Percentiles rank a stretch among this genome's conserved stretches.
Conservation (phyloP, 2,797 vertebrate species). For the Leptoclinus maculatus region DNA sequence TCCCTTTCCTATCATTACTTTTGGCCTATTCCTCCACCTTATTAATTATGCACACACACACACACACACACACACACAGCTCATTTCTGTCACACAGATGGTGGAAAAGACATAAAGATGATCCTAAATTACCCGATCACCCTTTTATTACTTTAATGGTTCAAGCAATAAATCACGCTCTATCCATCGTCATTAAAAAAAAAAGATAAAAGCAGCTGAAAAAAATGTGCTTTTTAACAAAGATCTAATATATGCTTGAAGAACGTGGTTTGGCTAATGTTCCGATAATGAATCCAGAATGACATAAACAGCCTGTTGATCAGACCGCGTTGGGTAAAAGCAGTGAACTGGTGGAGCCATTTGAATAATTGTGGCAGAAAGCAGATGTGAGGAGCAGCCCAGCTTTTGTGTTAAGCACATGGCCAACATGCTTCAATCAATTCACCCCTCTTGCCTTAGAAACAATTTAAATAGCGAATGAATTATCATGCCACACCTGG, state of each 20-base stretch:
- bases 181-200: conserved; percentile 47
- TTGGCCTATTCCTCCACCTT: background rate
- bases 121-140: conserved; percentile 36
- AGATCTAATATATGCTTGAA: conserved; percentile 27
- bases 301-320: conserved; percentile 39
- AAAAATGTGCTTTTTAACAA: conserved; percentile 44
- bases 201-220: conserved; percentile 39
- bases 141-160: conserved; percentile 54
- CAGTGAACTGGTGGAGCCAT: conserved; percentile 31
- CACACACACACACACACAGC: background rate
- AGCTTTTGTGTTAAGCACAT: conserved; percentile 43
- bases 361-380: conserved; percentile 51
- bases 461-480: conserved; percentile 44
- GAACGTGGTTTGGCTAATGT: conserved; percentile 43
- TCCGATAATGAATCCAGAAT: conserved; percentile 36
- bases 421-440: conserved; percentile 33
- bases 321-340: conserved; percentile 23
- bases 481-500: conserved; percentile 59
- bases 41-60: conserved; percentile 9
- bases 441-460: conserved; percentile 33
- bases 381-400: conserved; percentile 42
- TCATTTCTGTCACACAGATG: conserved; percentile 31
- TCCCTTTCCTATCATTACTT: background rate
- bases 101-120: conserved; percentile 25
- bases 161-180: conserved; percentile 30